Percentiles rank a stretch among this genome's conserved stretches.
These are phyloP conservation scores for Pemphigus obesinymphae DNA, from an alignment of 1,140 invertebrate species.

Conservation along the genomic window DNA sequence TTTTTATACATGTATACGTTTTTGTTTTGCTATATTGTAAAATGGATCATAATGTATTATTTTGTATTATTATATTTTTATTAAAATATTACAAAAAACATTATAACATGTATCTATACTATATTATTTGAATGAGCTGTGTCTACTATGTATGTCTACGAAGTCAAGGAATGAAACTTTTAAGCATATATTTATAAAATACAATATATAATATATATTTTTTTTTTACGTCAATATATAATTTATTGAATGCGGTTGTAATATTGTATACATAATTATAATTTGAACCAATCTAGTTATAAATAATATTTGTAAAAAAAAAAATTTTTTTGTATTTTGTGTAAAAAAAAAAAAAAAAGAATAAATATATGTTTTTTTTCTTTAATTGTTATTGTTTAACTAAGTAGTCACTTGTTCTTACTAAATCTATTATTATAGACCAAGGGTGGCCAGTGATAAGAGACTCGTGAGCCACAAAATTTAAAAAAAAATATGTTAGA, in stretches of 20 bases:
- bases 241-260: not conserved
- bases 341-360: conserved; percentile 9
- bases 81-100: not conserved
- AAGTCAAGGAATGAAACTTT: not conserved
- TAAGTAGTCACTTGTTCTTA: too few species aligned
- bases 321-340: conserved; percentile 28
- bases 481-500: too few species aligned
- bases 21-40: not conserved
- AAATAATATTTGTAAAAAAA: conserved; percentile 36
- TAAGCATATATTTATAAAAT: not conserved
- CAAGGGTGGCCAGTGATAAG: too few species aligned
- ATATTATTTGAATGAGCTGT: conserved; percentile 3
- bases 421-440: too few species aligned
- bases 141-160: not conserved
- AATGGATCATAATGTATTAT: not conserved
- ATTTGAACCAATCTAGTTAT: not conserved
- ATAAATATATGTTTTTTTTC: conserved; percentile 15
- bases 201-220: conserved; percentile 10
- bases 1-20: not conserved
- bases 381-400: not conserved
- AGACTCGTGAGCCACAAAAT: too few species aligned
- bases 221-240: not conserved
- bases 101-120: not conserved
- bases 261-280: conserved; percentile 14
- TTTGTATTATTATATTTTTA: not conserved